phyloP scores from a whole-genome alignment of 2,888 invertebrate genomes.

The Polymixis lichenea region DNA sequence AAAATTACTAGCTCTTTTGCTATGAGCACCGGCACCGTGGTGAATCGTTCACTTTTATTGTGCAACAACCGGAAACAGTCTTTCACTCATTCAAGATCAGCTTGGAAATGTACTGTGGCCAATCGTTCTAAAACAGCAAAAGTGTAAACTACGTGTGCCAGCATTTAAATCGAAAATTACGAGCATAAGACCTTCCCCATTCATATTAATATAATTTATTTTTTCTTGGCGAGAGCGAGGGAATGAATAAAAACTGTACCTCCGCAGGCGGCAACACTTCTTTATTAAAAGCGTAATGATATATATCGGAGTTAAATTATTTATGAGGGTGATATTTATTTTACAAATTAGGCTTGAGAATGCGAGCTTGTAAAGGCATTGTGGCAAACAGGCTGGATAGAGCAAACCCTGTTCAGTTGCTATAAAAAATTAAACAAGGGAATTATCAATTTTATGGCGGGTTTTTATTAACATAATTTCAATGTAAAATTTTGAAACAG shows the following conservation, averaged over 20 bases:
- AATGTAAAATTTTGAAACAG: conserved; percentile 29
- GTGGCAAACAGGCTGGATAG: conserved; percentile 17
- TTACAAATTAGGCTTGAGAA: conserved; percentile 56
- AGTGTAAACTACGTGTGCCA: conserved; percentile 59
- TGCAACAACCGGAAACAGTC: conserved; percentile 48
- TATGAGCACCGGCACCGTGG: conserved; percentile 41
- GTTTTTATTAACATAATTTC: conserved; percentile 42
- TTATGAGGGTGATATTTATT: conserved; percentile 65
- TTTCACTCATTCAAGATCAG: conserved; percentile 41
- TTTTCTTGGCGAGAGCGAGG: conserved; percentile 46
- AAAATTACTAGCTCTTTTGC: conserved; percentile 38
- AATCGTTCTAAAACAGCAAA: conserved; percentile 35
- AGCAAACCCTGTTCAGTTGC: conserved; percentile 4
- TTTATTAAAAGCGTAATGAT: conserved; percentile 65
- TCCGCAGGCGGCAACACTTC: conserved; percentile 63
- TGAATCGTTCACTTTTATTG: conserved; percentile 47
- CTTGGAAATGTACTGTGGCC: conserved; percentile 36
- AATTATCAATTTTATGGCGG: conserved; percentile 41
- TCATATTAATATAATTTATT: conserved; percentile 64
- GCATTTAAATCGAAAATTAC: conserved; percentile 67
- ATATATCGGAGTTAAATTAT: conserved; percentile 60
- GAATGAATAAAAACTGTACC: conserved; percentile 63
- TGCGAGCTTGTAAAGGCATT: conserved; percentile 25
- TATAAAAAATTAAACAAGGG: conserved; percentile 28
- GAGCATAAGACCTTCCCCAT: conserved; percentile 50